Base-by-base conservation (phyloP, 2,113 vertebrate species). In the Paramisgurnus dabryanus region DNA sequence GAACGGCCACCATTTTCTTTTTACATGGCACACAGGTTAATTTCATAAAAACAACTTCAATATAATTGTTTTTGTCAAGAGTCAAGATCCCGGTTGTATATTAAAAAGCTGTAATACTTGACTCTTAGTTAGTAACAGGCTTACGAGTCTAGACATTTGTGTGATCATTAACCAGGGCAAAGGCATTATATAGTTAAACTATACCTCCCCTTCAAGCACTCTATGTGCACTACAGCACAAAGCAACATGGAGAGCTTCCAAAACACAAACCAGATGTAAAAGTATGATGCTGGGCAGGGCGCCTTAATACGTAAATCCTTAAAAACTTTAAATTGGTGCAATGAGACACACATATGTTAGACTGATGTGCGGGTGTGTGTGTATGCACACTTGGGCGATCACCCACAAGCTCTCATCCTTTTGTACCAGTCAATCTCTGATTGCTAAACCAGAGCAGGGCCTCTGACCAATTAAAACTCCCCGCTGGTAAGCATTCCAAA, bases 401-500 rank as follows among this genome's bases (percentile, higher is more conserved):
- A 57, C 83, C 76, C 83, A 84, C 80, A 84, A 75, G 65, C 49
- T 43, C 75, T 84, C 60, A 64, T 61, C 70, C 58, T 76, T 69
- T 69, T 76, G 75, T 86, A 88, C 82, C 77, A 78, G 80, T 87
- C 85, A 85, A 83, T 78, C 85, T 86, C 87, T 88, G 89, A 91
- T 90, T 88, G 84, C 87, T 83, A 91, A 92, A 91, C 87, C 89
- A 91, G 88, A 77, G 88, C 78, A 72, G 90, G 88, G 90, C 85
- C 87, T 88, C 86, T 70, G 81, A 89, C 89, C 90, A 92, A 92
- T 93, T 92, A 91, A 92, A 93, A 92, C 88, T 88, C 89, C 86
- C 88, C 87, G 88, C 89, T 92, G 90, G 90, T 89, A 87, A 91
- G 90, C 89, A 92, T 94, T 93, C 93, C 91, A 89, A 87, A 90